These are phyloP conservation scores for Scolopax bukidnonensis DNA, from an alignment of 2,797 vertebrate species.

Conservation along the genomic window DNA sequence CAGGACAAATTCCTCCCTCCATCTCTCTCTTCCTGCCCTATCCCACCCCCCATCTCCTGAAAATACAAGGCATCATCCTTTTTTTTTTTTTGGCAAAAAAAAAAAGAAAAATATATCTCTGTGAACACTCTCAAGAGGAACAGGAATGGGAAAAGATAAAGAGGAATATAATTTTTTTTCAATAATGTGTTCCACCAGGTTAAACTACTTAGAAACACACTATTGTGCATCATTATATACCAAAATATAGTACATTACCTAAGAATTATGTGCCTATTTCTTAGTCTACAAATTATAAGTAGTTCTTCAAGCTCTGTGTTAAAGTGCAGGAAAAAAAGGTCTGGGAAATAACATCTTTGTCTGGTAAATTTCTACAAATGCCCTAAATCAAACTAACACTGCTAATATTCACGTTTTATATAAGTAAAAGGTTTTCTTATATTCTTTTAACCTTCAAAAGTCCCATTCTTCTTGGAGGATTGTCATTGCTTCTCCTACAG, in stretches of 20 bases:
- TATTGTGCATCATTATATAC: not conserved
- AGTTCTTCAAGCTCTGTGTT: not conserved
- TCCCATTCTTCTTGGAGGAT: not conserved
- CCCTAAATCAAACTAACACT: not conserved
- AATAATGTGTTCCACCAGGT: not conserved
- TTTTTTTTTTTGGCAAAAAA: not conserved
- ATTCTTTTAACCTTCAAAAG: not conserved
- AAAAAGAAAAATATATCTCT: not conserved
- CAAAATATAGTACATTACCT: not conserved
- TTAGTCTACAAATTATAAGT: not conserved
- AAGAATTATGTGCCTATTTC: not conserved
- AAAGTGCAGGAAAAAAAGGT: not conserved
- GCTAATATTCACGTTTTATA: not conserved
- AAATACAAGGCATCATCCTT: not conserved
- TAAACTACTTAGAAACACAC: not conserved
- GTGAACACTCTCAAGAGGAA: not conserved
- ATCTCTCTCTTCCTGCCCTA: not conserved
- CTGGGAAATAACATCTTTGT: not conserved
- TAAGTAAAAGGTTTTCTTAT: not conserved
- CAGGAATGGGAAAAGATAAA: not conserved
- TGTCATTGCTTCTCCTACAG: not conserved
- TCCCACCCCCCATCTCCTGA: accelerated
- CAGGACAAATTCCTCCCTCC: not conserved
- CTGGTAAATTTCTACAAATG: not conserved
- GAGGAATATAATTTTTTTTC: not conserved